These are phyloP conservation scores for Hermodice carunculata DNA, from an alignment of 2,888 invertebrate species.

Conservation along the genomic window DNA sequence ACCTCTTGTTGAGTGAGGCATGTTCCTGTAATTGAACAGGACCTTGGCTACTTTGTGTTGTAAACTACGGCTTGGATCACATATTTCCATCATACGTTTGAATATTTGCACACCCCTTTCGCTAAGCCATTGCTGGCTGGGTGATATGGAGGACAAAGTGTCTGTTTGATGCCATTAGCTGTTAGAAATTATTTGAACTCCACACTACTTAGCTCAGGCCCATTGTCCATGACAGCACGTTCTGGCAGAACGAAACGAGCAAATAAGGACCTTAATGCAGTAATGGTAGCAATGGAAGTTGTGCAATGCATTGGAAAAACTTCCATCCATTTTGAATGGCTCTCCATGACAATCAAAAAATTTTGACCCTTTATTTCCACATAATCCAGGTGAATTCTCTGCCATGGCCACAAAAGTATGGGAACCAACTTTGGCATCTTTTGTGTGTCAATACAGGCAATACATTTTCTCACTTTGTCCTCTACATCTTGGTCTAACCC, in stretches of 20 bases:
- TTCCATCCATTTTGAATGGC: slow-evolving; percentile 4
- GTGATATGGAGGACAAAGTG: not conserved
- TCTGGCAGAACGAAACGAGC: not conserved
- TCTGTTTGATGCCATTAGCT: not conserved
- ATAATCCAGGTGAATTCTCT: not conserved
- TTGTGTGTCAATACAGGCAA: not conserved
- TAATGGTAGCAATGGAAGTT: not conserved
- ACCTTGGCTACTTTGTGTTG: too few relatives aligned
- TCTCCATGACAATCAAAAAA: not conserved
- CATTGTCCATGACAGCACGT: not conserved
- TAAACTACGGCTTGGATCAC: too few relatives aligned
- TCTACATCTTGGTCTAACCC: not conserved
- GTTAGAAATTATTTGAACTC: not conserved
- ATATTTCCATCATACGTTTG: not conserved
- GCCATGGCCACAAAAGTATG: slow-evolving; percentile 1
- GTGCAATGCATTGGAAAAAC: not conserved
- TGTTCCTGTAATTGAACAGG: too few relatives aligned
- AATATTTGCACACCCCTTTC: not conserved
- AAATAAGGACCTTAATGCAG: not conserved
- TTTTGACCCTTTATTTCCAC: not conserved
- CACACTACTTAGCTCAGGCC: not conserved
- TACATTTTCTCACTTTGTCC: not conserved
- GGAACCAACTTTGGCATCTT: not conserved
- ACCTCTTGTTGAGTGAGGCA: too few relatives aligned
- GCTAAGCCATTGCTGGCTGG: not conserved